Evolutionary conservation across 2,113 vertebrate genomes (phyloP).

Genomic region (Ramphastos sulfuratus): DNA sequence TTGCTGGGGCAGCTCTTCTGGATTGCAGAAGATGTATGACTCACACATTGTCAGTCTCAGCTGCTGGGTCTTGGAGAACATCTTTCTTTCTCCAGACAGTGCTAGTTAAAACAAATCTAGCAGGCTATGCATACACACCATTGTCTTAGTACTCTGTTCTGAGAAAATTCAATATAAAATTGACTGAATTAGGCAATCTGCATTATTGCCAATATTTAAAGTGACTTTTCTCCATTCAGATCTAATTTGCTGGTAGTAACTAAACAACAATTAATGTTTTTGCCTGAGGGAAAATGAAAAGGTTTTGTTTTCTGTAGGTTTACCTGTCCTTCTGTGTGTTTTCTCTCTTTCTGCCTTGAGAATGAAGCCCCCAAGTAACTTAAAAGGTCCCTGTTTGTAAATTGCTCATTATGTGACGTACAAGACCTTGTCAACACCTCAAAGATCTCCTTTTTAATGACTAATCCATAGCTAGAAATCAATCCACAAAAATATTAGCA

Average conservation of each 20-base stretch:
- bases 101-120: conserved; percentile 1
- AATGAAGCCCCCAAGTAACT: not conserved
- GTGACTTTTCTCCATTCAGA: not conserved
- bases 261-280: not conserved
- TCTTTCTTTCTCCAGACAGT: not conserved
- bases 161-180: not conserved
- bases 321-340: not conserved
- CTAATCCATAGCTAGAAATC: not conserved
- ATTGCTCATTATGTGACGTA: not conserved
- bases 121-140: not conserved
- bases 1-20: not conserved
- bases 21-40: not conserved
- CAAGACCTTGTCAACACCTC: not conserved
- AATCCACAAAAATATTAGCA: not conserved
- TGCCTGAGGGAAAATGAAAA: not conserved
- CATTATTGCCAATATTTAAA: not conserved
- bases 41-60: not conserved
- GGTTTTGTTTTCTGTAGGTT: not conserved
- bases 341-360: not conserved
- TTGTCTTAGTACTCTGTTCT: not conserved
- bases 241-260: conserved; percentile 5
- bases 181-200: not conserved
- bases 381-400: not conserved
- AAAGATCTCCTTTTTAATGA: not conserved
- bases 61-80: not conserved